Conservation (phyloP, 2,113 vertebrate species). For the Hydropotes inermis region DNA sequence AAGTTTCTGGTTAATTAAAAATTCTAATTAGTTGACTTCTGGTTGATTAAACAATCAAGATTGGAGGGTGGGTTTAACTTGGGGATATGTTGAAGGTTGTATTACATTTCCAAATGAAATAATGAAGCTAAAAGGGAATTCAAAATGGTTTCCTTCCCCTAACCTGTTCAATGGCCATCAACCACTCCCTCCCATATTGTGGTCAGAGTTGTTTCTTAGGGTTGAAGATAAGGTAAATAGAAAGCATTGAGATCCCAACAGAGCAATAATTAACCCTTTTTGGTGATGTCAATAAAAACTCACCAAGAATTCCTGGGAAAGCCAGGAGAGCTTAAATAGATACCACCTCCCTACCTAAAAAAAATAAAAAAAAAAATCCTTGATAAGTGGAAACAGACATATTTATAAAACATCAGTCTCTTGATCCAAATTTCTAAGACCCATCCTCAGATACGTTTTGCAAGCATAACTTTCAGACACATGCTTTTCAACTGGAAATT, state of each 20-base stretch:
- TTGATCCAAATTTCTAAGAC: background rate
- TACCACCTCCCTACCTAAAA: background rate
- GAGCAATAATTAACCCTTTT: background rate
- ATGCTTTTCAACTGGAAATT: background rate
- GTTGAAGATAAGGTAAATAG: background rate
- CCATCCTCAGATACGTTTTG: background rate
- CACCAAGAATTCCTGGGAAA: background rate
- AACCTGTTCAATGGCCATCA: background rate
- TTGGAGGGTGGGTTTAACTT: background rate
- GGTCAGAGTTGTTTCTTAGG: background rate
- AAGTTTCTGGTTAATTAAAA: conserved; percentile 66
- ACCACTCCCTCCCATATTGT: background rate
- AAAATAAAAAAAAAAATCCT: background rate
- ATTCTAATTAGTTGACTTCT: conserved; percentile 59
- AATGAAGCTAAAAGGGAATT: background rate
- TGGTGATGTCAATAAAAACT: background rate
- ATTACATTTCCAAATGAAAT: conserved; percentile 26
- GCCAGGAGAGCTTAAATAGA: background rate
- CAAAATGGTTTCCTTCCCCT: background rate
- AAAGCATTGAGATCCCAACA: background rate
- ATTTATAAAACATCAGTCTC: background rate
- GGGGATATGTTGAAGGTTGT: background rate
- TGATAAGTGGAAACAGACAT: background rate
- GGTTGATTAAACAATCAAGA: conserved; percentile 51
- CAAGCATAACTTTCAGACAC: background rate